phyloP scores from a whole-genome alignment of 2,113 vertebrate species.

The Pseudolaguvia tuberculata region DNA sequence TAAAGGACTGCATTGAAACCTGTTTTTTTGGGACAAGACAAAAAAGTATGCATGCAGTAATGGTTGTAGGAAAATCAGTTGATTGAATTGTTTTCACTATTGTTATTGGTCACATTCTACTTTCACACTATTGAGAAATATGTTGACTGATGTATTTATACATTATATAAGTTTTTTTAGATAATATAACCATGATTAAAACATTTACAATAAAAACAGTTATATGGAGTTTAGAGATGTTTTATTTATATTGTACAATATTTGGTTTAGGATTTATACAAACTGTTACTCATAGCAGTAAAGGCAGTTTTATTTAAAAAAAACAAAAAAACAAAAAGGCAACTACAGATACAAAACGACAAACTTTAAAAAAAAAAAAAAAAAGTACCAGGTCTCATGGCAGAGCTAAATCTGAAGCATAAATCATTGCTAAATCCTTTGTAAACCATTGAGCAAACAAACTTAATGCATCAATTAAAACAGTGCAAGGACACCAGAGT shows the following conservation, averaged over 20 bases:
- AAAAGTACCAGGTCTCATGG: conserved; percentile 46
- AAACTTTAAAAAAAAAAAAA: not conserved
- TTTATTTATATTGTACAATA: conserved; percentile 46
- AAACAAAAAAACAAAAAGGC: too few species aligned
- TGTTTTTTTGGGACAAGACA: not conserved
- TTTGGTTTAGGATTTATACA: conserved; percentile 50
- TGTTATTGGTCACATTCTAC: too few species aligned
- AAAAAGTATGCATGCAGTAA: not conserved
- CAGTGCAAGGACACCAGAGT: conserved; percentile 48
- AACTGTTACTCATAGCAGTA: conserved; percentile 49
- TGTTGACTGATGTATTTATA: not conserved
- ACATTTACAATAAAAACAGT: not conserved
- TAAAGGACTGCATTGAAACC: not conserved
- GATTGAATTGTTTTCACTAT: too few species aligned
- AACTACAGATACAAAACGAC: conserved; percentile 44
- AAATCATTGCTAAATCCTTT: conserved; percentile 39
- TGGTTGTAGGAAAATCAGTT: too few species aligned
- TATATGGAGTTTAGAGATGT: conserved; percentile 8
- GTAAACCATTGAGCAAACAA: conserved; percentile 40
- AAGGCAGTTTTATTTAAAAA: conserved; percentile 54
- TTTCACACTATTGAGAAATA: too few species aligned
- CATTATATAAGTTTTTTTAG: not conserved
- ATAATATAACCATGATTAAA: conserved; percentile 7
- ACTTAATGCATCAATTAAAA: conserved; percentile 39
- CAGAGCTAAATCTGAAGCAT: conserved; percentile 25